Conservation (phyloP, 35 echinoderm and acorn worm species). For the Ophiothrix spiculata region DNA sequence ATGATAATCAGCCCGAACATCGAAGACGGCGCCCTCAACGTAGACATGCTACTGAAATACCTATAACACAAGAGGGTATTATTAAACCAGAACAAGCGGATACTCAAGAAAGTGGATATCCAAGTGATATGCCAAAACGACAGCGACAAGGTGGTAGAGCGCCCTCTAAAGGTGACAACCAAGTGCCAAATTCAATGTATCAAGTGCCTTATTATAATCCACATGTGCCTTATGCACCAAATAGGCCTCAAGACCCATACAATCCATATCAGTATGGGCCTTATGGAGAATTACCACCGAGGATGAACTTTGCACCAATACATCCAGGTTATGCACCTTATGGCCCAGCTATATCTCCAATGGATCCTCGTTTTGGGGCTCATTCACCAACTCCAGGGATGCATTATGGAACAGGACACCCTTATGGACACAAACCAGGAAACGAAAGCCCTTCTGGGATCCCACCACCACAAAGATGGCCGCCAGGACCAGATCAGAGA, state of each 20-base stretch:
- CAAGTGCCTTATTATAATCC: background rate
- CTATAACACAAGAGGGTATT: background rate
- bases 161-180: background rate
- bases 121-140: background rate
- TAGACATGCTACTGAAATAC: background rate
- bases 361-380: background rate
- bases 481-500: background rate
- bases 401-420: background rate
- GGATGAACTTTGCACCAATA: background rate
- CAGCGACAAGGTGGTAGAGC: background rate
- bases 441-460: background rate
- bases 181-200: background rate
- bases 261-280: constrained; percentile 8
- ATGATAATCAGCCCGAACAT: background rate
- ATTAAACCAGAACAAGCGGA: background rate
- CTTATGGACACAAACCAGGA: background rate
- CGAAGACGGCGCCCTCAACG: background rate
- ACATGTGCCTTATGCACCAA: background rate
- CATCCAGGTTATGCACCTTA: background rate
- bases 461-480: background rate
- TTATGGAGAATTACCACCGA: background rate
- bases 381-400: background rate
- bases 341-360: background rate
- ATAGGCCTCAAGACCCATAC: background rate
- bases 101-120: background rate